Evolutionary conservation across 2,797 vertebrate species (phyloP), one percentile per base, ranked within the genome.

Genomic region (Smutsia temminckii): DNA sequence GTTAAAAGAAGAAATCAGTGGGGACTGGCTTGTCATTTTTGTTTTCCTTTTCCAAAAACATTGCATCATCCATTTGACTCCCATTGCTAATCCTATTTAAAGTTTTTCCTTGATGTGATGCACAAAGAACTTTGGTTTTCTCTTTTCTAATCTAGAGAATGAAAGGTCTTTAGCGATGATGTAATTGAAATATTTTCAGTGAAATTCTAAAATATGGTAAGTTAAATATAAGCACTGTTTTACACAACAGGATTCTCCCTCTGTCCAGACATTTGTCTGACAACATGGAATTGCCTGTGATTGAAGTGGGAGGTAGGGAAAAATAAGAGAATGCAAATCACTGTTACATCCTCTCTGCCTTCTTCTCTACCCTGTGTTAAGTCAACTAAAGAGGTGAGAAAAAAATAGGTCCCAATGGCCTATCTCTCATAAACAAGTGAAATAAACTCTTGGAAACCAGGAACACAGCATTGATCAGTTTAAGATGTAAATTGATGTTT

Each of bases 111-210:
- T 80, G 72, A 84, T 87, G 42, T 90, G 55, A 89, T 61, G 8
- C 17, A 66, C 74, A 63, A 68, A 69, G 25, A n/a, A 85, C 40
- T 75, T 86, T 7, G 71, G n/a, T 23, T 59, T 81, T 75, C 40
- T 81, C n/a, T 34, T 66, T 85, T 81, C 69, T 51, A 93, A 55
- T 71, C 71, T 49, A 55, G n/a, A 92, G 42, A 91, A 92, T 49
- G 34, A 89, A 90, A 64, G 7, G 12, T 64, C 59, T 80, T 72
- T 64, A 87, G 71, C 32, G 55, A 25, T 74, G 66, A 75, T 1
- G 1, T 77, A 71, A 63, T 4, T 66, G 12, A 86, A 91, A 89
- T 74, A 37, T 68, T 85, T 92, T n/a, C 66, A 51, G 3, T 40
- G 14, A 79, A 74, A 34, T 68, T 75, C 29, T 74, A 46, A 75